Evolutionary conservation across 2,113 vertebrate species (phyloP).

Genomic region (Anthoscopus minutus): DNA sequence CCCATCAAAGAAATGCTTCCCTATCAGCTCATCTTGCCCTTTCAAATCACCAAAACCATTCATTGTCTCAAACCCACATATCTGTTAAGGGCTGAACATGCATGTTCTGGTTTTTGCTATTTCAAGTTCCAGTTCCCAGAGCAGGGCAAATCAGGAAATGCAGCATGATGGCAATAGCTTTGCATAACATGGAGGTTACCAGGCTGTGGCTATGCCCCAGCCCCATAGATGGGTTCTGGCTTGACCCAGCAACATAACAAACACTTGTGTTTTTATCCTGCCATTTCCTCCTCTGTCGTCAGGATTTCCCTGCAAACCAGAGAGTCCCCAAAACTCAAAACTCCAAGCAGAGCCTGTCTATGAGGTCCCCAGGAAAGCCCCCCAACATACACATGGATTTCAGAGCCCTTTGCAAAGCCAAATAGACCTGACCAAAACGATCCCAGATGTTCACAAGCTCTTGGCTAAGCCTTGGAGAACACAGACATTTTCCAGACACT

Average conservation of each 20-base stretch:
- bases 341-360: neutral
- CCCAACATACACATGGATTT: neutral
- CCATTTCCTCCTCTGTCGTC: neutral
- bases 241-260: neutral
- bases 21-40: neutral
- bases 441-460: neutral
- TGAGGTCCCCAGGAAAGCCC: neutral
- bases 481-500: neutral
- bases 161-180: neutral
- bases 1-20: neutral
- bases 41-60: neutral
- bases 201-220: neutral
- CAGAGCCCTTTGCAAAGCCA: neutral
- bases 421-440: neutral
- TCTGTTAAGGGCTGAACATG: neutral
- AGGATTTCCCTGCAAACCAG: neutral
- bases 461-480: neutral
- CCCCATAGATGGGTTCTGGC: neutral
- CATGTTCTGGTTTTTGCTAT: neutral
- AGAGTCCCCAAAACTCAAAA: neutral
- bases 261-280: rapidly evolving
- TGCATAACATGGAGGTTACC: rapidly evolving
- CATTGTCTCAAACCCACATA: neutral
- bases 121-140: neutral
- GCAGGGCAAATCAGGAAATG: neutral